A percentile compares a stretch with the other conserved stretches of the same genome.
Evolutionary conservation across 2,888 invertebrate genomes (phyloP).

Genomic region (Drosophila antonietae): DNA sequence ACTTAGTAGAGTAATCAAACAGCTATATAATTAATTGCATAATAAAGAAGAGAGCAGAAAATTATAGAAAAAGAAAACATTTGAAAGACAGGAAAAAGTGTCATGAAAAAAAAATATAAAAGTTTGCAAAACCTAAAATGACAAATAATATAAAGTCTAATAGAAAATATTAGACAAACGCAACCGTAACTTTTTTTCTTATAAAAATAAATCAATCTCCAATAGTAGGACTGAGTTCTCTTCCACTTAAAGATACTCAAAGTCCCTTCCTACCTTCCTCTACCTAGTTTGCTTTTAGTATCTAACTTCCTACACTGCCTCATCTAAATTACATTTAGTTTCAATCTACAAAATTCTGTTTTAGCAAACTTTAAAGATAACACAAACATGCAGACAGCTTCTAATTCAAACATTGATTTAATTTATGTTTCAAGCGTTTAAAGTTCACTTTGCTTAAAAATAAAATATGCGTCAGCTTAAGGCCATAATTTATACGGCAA

Average conservation of each 20-base stretch:
- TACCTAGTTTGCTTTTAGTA: neutral
- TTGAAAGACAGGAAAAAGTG: neutral
- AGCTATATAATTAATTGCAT: neutral
- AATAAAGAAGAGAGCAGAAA: neutral
- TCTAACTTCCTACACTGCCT: neutral
- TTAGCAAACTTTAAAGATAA: slow-evolving; percentile 4
- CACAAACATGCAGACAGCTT: slow-evolving; percentile 4
- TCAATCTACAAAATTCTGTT: neutral
- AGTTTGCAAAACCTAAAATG: neutral
- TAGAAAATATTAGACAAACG: no score
- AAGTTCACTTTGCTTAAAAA: slow-evolving; percentile 1
- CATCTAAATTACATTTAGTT: neutral
- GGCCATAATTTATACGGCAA: slow-evolving; percentile 12
- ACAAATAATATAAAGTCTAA: neutral
- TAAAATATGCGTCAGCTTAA: slow-evolving; percentile 1
- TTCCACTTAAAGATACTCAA: neutral
- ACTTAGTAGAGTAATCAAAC: neutral
- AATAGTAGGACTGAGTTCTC: no score
- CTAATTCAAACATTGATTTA: neutral
- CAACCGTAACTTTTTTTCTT: neutral
- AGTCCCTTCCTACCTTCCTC: neutral
- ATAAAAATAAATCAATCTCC: neutral
- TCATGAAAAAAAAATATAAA: neutral
- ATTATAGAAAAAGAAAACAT: neutral
- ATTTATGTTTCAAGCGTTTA: slow-evolving; percentile 9